A percentile compares a stretch with the other conserved stretches of the same genome.
phyloP scores from a whole-genome alignment of 2,888 invertebrate genomes.

The Dorcus parallelipipedus region DNA sequence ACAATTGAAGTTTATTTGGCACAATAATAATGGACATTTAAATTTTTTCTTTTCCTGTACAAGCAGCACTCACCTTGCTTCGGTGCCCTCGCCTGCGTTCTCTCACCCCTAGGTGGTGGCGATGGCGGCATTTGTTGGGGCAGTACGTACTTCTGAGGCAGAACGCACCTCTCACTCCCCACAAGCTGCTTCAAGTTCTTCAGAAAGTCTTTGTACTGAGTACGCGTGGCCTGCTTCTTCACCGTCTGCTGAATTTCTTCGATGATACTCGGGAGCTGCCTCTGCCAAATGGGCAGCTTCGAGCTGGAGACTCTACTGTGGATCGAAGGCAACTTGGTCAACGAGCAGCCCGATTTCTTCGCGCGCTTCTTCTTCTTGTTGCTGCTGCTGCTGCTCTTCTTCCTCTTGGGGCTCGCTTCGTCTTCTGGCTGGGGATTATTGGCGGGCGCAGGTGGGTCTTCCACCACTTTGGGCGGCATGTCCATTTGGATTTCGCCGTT shows the following conservation, averaged over 20 bases:
- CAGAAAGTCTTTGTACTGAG: conserved; percentile 14
- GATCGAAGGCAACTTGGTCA: neutral
- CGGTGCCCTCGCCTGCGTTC: neutral
- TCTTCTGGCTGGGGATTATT: neutral
- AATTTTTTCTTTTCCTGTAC: neutral
- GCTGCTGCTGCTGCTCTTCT: neutral
- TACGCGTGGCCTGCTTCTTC: conserved; percentile 15
- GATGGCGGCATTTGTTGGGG: neutral
- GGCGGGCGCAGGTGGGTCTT: no score
- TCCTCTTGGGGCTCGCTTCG: neutral
- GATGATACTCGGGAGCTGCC: conserved; percentile 15
- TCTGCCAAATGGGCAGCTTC: conserved; percentile 15
- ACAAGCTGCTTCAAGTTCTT: conserved; percentile 8
- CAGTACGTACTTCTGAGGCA: neutral
- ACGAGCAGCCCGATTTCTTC: neutral
- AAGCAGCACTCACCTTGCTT: neutral
- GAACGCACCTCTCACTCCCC: neutral
- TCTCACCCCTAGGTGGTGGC: neutral
- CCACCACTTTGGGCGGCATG: no score
- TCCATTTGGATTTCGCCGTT: neutral
- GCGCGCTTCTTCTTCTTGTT: neutral
- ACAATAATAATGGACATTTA: no score
- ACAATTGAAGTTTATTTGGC: neutral
- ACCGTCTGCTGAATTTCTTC: conserved; percentile 17
- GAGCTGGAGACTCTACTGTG: neutral